Evolutionary conservation across 2,888 invertebrate species (phyloP), one percentile per base, ranked within the genome.

Genomic region (Rhagium mordax): DNA sequence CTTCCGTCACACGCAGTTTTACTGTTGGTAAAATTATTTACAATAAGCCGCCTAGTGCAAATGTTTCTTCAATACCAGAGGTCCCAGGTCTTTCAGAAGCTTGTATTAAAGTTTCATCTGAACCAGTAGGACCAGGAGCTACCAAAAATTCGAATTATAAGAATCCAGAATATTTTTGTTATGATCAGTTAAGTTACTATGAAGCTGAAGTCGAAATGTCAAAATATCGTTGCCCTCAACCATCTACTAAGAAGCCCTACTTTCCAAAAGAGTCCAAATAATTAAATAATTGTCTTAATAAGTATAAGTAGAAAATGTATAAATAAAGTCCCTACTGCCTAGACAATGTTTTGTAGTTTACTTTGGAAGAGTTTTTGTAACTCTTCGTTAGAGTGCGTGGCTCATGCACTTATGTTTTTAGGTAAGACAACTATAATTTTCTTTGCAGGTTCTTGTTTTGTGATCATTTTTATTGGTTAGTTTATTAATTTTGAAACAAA

Each of bases 191-290:
- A 80, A 94, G 94, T 79, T 97, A 92, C 85, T 93, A 92, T 81
- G 96, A 97, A 88, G 94, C 96, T 62, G 96, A 97, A 89, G 90
- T 95, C 20, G 96, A 96, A 88, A 93, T 97, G 94, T 89, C 91
- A 1, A 93, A 94, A 83, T 94, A 90, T 83, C 91, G 97, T 83
- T 89, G 94, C 70, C 94, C 95, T 18, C 95, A 95, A 86, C 96
- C 96, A 48, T 94, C 94, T 8, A 83, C 81, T 57, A 81, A 83
- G 66, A 76, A 53, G 47, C 82, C 82, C 10, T 81, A 79, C 33
- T 74, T 48, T 76, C 77, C 62, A n/a, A 75, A 49, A 24, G n/a
- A 60, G 15, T 16, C 27, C 29, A 33, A 53, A 27, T 49, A 49
- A 49, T 7, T 5, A 49, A 16, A 8, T 18, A 47, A 18, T 18